Evolutionary conservation across 2,888 invertebrate species (phyloP).

Genomic region (Diarsia brunnea): DNA sequence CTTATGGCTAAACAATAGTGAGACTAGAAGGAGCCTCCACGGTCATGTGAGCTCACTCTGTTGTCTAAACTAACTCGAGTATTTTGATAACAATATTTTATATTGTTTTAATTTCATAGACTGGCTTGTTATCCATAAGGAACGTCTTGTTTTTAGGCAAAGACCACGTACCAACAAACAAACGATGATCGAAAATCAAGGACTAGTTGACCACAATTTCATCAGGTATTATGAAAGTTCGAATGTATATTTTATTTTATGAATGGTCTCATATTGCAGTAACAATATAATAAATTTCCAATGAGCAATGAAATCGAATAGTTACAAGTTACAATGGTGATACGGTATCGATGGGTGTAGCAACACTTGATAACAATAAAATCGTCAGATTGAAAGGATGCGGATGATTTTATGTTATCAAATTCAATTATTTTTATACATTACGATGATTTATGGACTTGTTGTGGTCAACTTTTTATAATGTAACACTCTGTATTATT

Average conservation of each 20-base stretch:
- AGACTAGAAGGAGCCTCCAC: constrained; percentile 63
- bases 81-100: constrained; percentile 76
- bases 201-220: constrained; percentile 11
- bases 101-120: constrained; percentile 53
- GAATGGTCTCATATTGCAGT: constrained; percentile 21
- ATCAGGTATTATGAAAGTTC: constrained; percentile 20
- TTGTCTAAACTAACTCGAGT: constrained; percentile 74
- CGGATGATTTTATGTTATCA: constrained; percentile 57
- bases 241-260: constrained; percentile 22
- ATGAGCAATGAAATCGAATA: constrained; percentile 42
- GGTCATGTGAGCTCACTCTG: constrained; percentile 74
- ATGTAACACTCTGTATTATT: constrained; percentile 6
- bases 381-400: constrained; percentile 39
- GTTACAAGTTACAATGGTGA: constrained; percentile 25
- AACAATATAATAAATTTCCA: constrained; percentile 26
- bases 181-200: not conserved
- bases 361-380: constrained; percentile 25
- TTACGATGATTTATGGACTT: constrained; percentile 55
- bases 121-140: not conserved
- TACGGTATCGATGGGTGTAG: constrained; percentile 25
- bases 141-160: constrained; percentile 22
- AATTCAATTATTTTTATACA: constrained; percentile 62
- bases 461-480: constrained; percentile 52
- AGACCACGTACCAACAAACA: not conserved
- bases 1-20: constrained; percentile 76